Conservation (phyloP, 2,888 invertebrate species). For the Macaria notata region DNA sequence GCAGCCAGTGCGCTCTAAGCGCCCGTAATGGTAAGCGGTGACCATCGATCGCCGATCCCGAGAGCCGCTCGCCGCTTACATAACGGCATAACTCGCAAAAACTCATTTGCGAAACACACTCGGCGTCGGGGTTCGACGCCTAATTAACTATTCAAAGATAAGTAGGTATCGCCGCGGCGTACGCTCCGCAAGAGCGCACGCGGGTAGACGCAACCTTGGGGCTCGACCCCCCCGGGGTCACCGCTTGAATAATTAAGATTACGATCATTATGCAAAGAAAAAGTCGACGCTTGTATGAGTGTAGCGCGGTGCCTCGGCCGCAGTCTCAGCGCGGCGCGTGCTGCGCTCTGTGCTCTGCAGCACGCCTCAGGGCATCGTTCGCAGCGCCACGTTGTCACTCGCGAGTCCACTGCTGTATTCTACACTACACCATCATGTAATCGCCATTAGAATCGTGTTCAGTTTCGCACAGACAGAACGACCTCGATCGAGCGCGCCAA, state of each 20-base stretch:
- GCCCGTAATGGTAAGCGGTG: conserved; percentile 11
- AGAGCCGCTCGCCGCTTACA: conserved; percentile 29
- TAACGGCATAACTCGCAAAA: conserved; percentile 44
- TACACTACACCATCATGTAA: not conserved
- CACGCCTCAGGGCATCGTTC: conserved; percentile 2
- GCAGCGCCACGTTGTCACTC: not conserved
- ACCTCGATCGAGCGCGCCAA: conserved; percentile 7
- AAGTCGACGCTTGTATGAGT: conserved; percentile 20
- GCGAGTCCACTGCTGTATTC: no score
- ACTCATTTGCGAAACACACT: conserved; percentile 47
- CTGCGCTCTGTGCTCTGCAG: not conserved
- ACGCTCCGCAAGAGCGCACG: conserved; percentile 10
- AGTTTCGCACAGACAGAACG: no score
- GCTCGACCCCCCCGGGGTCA: conserved; percentile 35
- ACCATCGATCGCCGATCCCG: conserved; percentile 36
- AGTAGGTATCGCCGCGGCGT: conserved; percentile 30
- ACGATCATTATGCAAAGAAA: conserved; percentile 35
- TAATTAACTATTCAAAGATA: conserved; percentile 50
- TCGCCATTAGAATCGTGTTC: conserved; percentile 8
- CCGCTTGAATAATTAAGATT: conserved; percentile 36
- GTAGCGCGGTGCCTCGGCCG: conserved; percentile 10
- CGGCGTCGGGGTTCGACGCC: conserved; percentile 34
- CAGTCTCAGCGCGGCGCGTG: conserved; percentile 2
- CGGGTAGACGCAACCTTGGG: conserved; percentile 31
- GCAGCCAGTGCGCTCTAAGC: conserved; percentile 28